Base-by-base conservation (phyloP, 2,113 vertebrate species). In the Merops nubicus region DNA sequence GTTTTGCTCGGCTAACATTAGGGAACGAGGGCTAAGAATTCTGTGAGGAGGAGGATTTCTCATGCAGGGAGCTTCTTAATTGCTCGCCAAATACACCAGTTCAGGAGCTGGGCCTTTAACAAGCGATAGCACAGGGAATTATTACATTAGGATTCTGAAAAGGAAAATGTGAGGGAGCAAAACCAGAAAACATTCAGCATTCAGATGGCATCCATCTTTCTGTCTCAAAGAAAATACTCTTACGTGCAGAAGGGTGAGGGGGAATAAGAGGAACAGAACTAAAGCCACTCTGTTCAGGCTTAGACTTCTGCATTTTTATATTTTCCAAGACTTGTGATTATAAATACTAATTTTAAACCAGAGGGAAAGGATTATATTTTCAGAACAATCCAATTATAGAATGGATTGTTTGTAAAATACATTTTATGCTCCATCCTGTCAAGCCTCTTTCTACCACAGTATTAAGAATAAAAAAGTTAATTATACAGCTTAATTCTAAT, bases 381-480 rank as follows among this genome's bases (percentile, higher is more conserved):
- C 54, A 96, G 48, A 85, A 94, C 42, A 96, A 96, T 94, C 94
- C 78, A 91, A 94, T 97, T 95, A 70, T 2, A 26, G 40, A 87
- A 93, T 56, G 65, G 65, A 94, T 92, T 95, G 89, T 97, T 89
- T 91, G 38, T 84, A 76, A 96, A 94, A 85, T 68, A 88, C 15
- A 84, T 96, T 92, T 95, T 92, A 78, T 95, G 31, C 33, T 95
- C 29, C 50, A 40, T 93, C 53, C 74, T 96, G 80, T 93, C 64
- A 96, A 92, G 38, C 43, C 31, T 86, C 23, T 92, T 97, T 86
- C 94, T 82, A 93, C 94, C 54, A 79, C 50, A 29, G 31, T 78
- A 92, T 90, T 93, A 96, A 96, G 70, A 93, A 94, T 90, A 67
- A 92, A 79, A 79, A 95, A 94, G n/a, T 80, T 94, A 94, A 57